Base-by-base conservation (phyloP, 1,140 invertebrate species). In the Dufourea novaeangliae region DNA sequence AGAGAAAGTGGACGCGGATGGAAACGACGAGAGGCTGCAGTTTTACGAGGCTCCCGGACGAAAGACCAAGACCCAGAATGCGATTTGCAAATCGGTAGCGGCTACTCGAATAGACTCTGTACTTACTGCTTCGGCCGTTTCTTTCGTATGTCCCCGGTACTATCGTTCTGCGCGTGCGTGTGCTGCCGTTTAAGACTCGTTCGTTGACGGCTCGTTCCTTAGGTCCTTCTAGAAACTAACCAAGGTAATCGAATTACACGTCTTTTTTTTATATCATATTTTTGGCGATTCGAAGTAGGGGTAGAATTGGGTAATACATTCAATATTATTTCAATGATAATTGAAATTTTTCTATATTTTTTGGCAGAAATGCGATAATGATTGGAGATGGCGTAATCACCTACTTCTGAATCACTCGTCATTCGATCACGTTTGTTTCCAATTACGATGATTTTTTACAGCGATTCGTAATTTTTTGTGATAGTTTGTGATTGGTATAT, bases 21-120 rank as follows among this genome's bases (percentile, higher is more conserved):
- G 22, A 32, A 22, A 25, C 14, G 61, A 57, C 54, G 66, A 63
- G 39, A 63, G 25, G 17, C n/a, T 67, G 41, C 41, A 64, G 69
- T 81, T 89, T 89, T 89, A 89, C 87, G 88, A 89, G 86, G 32
- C 59, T 71, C 71, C 59, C 17, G 27, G 27, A 63, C 67, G 86
- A 74, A 61, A 75, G 34, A 34, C 46, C n/a, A 77, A 69, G 41
- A 1, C 73, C 37, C 44, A 41, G 74, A 72, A 84, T 82, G 84
- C 84, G 83, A 88, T 87, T 87, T 81, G 83, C 82, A 78, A 76
- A 82, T 80, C 85, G 84, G 71, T 83, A 87, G 76, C 79, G 79
- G 62, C 71, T 76, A 78, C 82, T 85, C 69, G 63, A 57, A 22
- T 66, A n/a, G 75, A 37, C 34, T 37, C 29, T 80, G 78, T 86